Base-by-base conservation (phyloP, 2,888 invertebrate genomes). In the Marasmarcha lunaedactyla region DNA sequence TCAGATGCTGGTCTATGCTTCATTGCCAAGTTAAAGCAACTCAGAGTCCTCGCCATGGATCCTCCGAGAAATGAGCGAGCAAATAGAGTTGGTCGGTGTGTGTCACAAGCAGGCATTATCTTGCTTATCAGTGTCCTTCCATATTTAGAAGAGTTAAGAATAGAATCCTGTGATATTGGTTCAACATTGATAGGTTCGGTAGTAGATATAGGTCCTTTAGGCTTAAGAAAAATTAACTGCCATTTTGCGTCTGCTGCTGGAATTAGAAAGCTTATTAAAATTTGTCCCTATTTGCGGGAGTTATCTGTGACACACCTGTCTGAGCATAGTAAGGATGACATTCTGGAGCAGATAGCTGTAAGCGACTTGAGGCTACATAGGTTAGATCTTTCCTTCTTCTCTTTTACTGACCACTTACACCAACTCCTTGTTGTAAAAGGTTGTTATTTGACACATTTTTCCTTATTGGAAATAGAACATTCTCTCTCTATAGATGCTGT, bases 131-230 rank as follows among this genome's bases (percentile, higher is more conserved):
- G 63, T 20, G 62, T 66, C 43, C 66, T 84, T 27, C 84, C 81
- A 2, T 61, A 63, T 45, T 59, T 84, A 46, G 78, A 83, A 54
- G 84, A 84, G 38, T 52, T 84, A 25, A 56, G 66, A 38, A 79
- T 84, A 37, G 84, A 84, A 52, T 83, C 84, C 30, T 84, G 84
- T 51, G 84, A 84, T 53, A 72, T 84, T 37, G 84, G 83, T 14
- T 74, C 84, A 0, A 83, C 81, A 2, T 60, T 84, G 25, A 73
- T 78, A 14, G 58, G 69, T n/a, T 63, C 73, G 2, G 55, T 63
- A 6, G 46, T 58, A 35, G 63, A 68, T 1, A 67, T 79, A 39
- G 76, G 73, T 11, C 79, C 83, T 0, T 57, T 84, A 14, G 67
- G 68, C 57, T 65, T 84, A 25, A 62, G 63, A 35, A 84, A 79